Percentiles rank a stretch among this genome's conserved stretches.
Conservation (phyloP, 2,113 vertebrate genomes). For the Ciconia stormi region DNA sequence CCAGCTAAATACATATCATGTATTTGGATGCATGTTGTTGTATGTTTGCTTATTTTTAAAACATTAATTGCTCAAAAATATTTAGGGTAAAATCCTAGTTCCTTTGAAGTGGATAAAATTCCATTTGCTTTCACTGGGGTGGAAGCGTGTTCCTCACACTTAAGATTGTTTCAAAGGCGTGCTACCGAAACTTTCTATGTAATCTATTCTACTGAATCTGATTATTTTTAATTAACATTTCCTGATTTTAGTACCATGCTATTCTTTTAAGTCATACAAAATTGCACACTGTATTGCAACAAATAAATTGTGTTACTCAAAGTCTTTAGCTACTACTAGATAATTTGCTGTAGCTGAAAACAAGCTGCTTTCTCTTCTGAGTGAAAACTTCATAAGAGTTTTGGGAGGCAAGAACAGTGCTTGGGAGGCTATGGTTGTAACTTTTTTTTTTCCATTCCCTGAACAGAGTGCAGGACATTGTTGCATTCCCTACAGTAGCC, state of each 20-base stretch:
- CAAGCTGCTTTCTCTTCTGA: background rate
- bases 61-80: background rate
- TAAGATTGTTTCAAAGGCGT: background rate
- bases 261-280: background rate
- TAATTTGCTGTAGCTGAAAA: background rate
- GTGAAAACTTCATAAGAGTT: background rate
- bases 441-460: background rate
- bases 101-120: background rate
- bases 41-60: background rate
- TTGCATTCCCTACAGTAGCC: background rate
- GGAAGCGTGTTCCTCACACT: background rate
- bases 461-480: no score
- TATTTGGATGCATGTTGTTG: background rate
- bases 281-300: background rate
- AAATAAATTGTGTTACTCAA: background rate
- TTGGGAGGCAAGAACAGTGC: background rate
- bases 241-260: background rate
- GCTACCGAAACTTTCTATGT: background rate
- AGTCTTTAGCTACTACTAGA: background rate
- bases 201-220: background rate
- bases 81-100: background rate
- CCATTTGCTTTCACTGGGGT: background rate
- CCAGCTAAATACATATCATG: background rate
- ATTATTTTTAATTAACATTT: background rate
- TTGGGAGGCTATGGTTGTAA: background rate